Percentiles rank a stretch among this genome's conserved stretches.
Conservation (phyloP, 2,113 vertebrate genomes). For the Syngnathus scovelli region DNA sequence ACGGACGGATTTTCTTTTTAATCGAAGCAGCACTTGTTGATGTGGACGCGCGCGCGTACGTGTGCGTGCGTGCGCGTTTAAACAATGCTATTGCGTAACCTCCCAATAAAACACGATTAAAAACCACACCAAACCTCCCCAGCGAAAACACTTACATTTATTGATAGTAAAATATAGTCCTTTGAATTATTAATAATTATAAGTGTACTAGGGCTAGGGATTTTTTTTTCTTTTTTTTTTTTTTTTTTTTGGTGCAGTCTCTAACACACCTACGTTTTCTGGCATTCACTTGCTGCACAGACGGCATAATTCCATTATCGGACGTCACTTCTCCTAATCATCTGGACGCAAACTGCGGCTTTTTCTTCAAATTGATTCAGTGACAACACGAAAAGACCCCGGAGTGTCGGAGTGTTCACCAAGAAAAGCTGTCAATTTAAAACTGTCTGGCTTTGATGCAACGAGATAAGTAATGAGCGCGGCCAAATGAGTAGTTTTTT, state of each 20-base stretch:
- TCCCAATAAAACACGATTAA: neutral
- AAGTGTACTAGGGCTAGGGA: neutral
- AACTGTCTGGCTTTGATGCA: neutral
- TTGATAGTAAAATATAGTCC: neutral
- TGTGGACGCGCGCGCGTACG: neutral
- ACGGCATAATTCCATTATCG: neutral
- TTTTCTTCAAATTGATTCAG: neutral
- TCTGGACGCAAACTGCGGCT: neutral
- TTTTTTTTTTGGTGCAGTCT: neutral
- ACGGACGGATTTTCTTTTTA: neutral
- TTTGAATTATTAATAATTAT: neutral
- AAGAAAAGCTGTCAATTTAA: neutral
- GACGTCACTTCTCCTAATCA: neutral
- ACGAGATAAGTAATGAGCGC: neutral
- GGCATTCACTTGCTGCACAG: neutral
- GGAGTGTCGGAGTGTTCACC: too few relatives aligned
- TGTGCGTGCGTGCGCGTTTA: neutral
- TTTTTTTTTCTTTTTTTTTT: neutral
- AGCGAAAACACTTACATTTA: too few relatives aligned
- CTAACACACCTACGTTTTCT: neutral
- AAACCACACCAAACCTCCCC: neutral
- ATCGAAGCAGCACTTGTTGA: constrained; percentile 31
- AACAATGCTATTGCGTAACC: constrained; percentile 35
- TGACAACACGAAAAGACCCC: neutral
- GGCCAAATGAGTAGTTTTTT: neutral